Percentiles rank a stretch among this genome's conserved stretches.
These are phyloP conservation scores for Cladorhizidae sp. DNA, from an alignment of 37 sponge, comb jelly and placozoan species.

Conservation along the genomic window DNA sequence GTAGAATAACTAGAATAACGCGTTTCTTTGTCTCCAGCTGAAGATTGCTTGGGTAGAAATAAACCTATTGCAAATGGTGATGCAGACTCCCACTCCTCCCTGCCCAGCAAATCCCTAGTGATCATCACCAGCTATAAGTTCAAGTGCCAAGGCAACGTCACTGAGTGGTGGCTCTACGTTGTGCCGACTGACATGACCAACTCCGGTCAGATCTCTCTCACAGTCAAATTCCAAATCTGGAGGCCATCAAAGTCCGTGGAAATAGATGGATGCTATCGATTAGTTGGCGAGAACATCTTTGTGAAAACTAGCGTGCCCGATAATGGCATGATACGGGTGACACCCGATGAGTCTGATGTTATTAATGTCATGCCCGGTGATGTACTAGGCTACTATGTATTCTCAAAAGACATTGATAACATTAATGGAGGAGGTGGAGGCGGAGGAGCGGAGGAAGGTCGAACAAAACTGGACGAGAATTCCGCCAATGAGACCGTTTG, in stretches of 20 bases:
- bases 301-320: background rate
- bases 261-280: conserved; percentile 11
- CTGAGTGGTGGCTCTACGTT: background rate
- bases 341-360: background rate
- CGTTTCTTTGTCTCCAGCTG: background rate
- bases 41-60: conserved; percentile 5
- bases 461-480: background rate
- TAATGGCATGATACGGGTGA: background rate
- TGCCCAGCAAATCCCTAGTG: background rate
- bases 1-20: no score
- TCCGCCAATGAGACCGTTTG: background rate
- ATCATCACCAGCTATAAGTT: conserved; percentile 28
- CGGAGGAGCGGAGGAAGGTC: background rate
- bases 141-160: background rate
- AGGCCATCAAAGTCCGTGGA: conserved; percentile 17
- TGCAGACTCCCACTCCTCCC: background rate
- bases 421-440: background rate
- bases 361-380: background rate
- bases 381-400: conserved; percentile 1
- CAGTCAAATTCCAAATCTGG: conserved; percentile 20
- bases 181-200: no score
- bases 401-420: background rate
- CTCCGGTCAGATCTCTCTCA: background rate
- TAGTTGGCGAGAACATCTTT: background rate
- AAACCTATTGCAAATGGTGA: background rate